phyloP scores from a whole-genome alignment of 2,797 vertebrate species.

The Cyprinodon diabolis region DNA sequence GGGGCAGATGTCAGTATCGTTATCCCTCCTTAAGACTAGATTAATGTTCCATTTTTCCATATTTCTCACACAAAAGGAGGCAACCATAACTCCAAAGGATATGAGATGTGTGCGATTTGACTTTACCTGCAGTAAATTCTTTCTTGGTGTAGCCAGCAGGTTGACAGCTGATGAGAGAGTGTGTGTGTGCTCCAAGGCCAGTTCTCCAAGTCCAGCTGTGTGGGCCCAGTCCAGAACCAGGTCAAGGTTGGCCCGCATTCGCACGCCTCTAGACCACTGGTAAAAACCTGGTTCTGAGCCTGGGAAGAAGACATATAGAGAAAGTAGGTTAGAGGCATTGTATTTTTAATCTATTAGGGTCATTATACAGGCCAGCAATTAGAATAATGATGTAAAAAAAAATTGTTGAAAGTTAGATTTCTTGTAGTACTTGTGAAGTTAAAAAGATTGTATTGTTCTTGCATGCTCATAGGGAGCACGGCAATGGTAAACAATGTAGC shows the following conservation, averaged over 20 bases:
- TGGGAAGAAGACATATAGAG: constrained; percentile 44
- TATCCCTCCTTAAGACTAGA: no score
- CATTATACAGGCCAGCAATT: not conserved
- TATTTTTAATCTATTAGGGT: not conserved
- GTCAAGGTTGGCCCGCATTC: constrained; percentile 80
- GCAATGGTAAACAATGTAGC: not conserved
- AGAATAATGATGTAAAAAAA: not conserved
- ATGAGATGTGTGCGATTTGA: constrained; percentile 17
- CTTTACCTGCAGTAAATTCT: constrained; percentile 80
- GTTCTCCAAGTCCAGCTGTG: constrained; percentile 72
- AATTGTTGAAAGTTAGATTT: not conserved
- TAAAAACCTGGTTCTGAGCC: constrained; percentile 83
- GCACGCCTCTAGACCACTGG: constrained; percentile 83
- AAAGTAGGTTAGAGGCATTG: not conserved
- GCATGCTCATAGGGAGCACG: no score
- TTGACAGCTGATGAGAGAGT: constrained; percentile 81
- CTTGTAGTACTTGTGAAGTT: no score
- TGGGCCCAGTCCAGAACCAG: constrained; percentile 83
- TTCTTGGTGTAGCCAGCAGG: constrained; percentile 80
- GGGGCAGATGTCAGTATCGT: no score
- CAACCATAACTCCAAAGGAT: constrained; percentile 13
- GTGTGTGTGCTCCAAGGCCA: constrained; percentile 75
- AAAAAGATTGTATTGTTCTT: no score
- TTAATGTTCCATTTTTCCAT: no score
- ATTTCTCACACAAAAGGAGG: no score